These are phyloP conservation scores for Ormia ochracea DNA, from an alignment of 2,888 invertebrate species.

Conservation along the genomic window DNA sequence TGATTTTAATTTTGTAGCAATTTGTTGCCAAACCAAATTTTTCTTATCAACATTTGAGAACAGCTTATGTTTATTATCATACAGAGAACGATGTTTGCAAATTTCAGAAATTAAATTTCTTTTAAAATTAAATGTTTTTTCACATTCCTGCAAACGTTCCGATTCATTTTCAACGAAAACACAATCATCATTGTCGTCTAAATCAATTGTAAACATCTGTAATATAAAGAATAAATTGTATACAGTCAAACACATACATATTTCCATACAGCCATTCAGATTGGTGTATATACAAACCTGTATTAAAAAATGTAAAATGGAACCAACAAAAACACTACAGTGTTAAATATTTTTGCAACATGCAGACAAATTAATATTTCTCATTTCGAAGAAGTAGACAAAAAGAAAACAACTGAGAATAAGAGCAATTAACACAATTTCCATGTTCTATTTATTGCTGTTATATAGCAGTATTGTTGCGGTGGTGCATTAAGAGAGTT, in stretches of 20 bases:
- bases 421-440: neutral
- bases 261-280: too few species aligned
- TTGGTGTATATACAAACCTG: neutral
- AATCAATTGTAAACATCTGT: constrained; percentile 40
- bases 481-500: neutral
- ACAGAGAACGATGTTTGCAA: constrained; percentile 65
- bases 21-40: constrained; percentile 67
- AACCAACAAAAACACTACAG: neutral
- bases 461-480: neutral
- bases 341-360: constrained; percentile 14
- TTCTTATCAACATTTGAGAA: constrained; percentile 67
- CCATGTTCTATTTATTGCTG: neutral
- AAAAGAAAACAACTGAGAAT: neutral
- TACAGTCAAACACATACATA: too few species aligned
- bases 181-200: constrained; percentile 33
- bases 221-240: neutral
- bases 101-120: constrained; percentile 67
- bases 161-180: neutral
- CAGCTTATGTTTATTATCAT: constrained; percentile 64
- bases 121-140: constrained; percentile 48
- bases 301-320: neutral
- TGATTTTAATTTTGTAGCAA: constrained; percentile 63
- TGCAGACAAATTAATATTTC: neutral
- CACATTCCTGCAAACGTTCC: neutral
- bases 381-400: neutral